These are phyloP conservation scores for Neotoma lepida DNA, from an alignment of 2,113 vertebrate species.

Conservation along the genomic window DNA sequence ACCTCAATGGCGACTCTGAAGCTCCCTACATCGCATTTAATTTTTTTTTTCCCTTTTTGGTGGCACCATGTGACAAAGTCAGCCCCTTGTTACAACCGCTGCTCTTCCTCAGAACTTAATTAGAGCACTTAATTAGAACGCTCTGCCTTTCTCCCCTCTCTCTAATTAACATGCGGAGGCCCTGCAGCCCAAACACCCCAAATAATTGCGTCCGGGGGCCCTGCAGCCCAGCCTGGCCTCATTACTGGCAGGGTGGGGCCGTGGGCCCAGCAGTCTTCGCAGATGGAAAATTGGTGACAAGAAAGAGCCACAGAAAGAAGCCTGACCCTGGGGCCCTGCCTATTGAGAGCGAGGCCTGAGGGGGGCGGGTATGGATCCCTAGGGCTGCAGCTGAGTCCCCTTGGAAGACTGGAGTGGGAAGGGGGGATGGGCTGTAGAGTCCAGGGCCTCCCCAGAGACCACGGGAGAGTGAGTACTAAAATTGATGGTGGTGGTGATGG, in stretches of 20 bases:
- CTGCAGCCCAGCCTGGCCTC: slow-evolving; percentile 86
- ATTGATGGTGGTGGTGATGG: background rate
- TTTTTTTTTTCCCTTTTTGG: slow-evolving; percentile 79
- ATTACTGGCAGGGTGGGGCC: slow-evolving; percentile 84
- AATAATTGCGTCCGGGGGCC: slow-evolving; percentile 85
- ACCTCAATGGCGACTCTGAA: slow-evolving; percentile 84
- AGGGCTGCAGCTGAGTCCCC: slow-evolving; percentile 67
- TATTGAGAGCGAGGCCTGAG: slow-evolving; percentile 78
- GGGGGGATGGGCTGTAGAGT: background rate
- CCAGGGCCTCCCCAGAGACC: slow-evolving; percentile 13
- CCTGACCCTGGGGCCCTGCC: slow-evolving; percentile 82
- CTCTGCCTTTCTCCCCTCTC: slow-evolving; percentile 88
- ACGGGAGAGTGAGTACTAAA: background rate
- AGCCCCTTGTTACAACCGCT: slow-evolving; percentile 85
- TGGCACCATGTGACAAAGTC: slow-evolving; percentile 91
- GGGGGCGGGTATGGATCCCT: background rate
- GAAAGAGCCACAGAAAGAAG: slow-evolving; percentile 84
- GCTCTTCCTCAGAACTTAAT: slow-evolving; percentile 88
- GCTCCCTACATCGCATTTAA: slow-evolving; percentile 77
- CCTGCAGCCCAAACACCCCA: slow-evolving; percentile 86
- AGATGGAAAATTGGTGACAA: slow-evolving; percentile 85
- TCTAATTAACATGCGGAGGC: slow-evolving; percentile 90
- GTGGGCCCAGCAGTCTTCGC: slow-evolving; percentile 78
- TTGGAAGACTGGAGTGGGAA: background rate
- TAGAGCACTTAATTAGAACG: slow-evolving; percentile 87